Conservation (phyloP, 1,140 invertebrate genomes). For the Meloidogyne exigua region DNA sequence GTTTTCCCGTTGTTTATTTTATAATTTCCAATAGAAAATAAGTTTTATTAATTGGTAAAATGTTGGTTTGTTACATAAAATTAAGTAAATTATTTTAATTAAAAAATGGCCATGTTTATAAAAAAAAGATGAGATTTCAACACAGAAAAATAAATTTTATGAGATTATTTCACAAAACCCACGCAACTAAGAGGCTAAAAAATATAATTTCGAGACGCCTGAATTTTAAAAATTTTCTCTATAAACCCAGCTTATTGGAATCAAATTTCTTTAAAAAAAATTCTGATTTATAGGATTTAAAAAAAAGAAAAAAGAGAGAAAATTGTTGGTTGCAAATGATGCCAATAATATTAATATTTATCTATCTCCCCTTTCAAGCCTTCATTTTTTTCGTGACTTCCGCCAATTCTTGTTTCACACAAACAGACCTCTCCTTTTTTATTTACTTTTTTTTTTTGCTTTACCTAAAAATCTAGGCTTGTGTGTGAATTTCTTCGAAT, state of each 20-base stretch:
- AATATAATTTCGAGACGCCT: too few relatives aligned
- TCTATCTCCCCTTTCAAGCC: not conserved
- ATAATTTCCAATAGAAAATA: too few relatives aligned
- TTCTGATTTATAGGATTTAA: not conserved
- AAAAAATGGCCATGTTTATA: too few relatives aligned
- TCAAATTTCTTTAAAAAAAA: not conserved
- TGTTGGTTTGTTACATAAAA: too few relatives aligned
- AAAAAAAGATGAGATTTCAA: too few relatives aligned
- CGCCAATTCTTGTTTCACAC: not conserved
- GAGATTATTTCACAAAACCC: too few relatives aligned
- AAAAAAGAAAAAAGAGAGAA: not conserved
- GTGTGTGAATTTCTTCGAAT: not conserved
- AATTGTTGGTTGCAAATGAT: constrained; percentile 1
- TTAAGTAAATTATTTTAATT: too few relatives aligned
- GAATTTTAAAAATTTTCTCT: too few relatives aligned
- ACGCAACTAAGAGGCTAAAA: too few relatives aligned
- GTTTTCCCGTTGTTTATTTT: too few relatives aligned
- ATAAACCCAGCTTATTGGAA: not conserved
- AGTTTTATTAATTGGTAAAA: too few relatives aligned
- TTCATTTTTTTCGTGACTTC: not conserved
- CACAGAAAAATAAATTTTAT: too few relatives aligned
- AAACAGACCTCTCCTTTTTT: not conserved
- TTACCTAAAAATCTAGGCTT: not conserved
- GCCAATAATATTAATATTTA: constrained; percentile 5
- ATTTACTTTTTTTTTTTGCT: not conserved